Conservation (phyloP, 2,113 vertebrate genomes). For the Dromaius novaehollandiae region DNA sequence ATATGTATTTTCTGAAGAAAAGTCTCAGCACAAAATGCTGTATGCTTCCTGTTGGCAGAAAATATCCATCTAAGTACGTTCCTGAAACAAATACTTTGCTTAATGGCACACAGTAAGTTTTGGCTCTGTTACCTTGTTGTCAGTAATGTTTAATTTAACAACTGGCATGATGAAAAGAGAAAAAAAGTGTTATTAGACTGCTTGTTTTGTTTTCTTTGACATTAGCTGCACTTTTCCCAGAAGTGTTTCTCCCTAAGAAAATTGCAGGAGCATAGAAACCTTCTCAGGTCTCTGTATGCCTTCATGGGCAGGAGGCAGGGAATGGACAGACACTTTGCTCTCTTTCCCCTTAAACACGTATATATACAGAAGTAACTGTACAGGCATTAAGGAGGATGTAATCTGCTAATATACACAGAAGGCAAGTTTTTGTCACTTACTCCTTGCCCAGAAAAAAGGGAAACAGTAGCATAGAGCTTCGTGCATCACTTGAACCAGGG, state of each 20-base stretch:
- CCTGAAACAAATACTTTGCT: neutral
- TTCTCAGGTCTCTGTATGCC: neutral
- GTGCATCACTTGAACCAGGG: neutral
- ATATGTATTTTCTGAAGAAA: neutral
- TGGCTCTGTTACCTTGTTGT: neutral
- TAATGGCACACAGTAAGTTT: neutral
- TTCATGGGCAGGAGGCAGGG: neutral
- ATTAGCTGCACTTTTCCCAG: neutral
- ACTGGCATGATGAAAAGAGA: neutral
- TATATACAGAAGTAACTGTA: neutral
- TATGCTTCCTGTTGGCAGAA: neutral
- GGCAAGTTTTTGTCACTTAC: neutral
- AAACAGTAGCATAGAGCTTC: neutral
- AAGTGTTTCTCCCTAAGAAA: neutral
- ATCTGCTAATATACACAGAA: neutral
- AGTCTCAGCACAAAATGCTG: neutral
- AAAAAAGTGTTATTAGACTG: neutral
- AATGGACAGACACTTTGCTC: neutral
- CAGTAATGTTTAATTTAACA: neutral
- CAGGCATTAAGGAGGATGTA: neutral
- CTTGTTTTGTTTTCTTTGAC: neutral
- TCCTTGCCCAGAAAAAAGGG: neutral
- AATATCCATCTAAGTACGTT: neutral
- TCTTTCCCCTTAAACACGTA: neutral
- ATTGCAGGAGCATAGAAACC: neutral